phyloP scores from a whole-genome alignment of 2,113 vertebrate species.

The Oreochromis aureus region DNA sequence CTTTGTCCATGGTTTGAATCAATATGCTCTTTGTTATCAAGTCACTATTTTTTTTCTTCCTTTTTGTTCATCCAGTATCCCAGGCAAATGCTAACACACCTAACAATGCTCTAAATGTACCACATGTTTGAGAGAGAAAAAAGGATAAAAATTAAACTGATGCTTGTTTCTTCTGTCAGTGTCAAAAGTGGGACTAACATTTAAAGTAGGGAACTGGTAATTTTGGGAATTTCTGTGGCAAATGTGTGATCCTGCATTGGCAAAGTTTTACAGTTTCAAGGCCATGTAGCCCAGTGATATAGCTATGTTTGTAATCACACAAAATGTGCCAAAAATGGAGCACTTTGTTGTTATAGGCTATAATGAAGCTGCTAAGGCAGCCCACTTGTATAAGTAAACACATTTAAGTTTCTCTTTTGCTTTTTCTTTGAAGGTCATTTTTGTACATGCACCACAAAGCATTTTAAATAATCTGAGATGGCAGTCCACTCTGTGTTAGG shows the following conservation, averaged over 20 bases:
- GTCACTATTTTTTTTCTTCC: conserved; percentile 17
- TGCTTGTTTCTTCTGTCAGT: conserved; percentile 45
- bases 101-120: conserved; percentile 52
- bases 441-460: conserved; percentile 47
- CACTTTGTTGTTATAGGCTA: conserved; percentile 57
- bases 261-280: conserved; percentile 15
- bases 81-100: conserved; percentile 46
- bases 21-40: conserved; percentile 52
- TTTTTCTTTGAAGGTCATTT: conserved; percentile 14
- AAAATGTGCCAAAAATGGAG: conserved; percentile 64
- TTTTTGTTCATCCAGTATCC: conserved; percentile 44
- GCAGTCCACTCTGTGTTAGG: conserved; percentile 13
- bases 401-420: conserved; percentile 35
- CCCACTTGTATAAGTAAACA: conserved; percentile 42
- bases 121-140: conserved; percentile 26
- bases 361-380: conserved; percentile 59
- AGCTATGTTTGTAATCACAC: conserved; percentile 39
- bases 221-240: conserved; percentile 15
- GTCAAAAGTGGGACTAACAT: conserved; percentile 48
- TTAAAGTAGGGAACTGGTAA: conserved; percentile 4
- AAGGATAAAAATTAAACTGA: conserved; percentile 44
- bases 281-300: conserved; percentile 8
- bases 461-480: conserved; percentile 35
- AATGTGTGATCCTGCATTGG: conserved; percentile 25
- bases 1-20: conserved; percentile 50